Evolutionary conservation across 2,113 vertebrate genomes (phyloP), one percentile per base, ranked within the genome.

Genomic region (Chloroceryle aenea): DNA sequence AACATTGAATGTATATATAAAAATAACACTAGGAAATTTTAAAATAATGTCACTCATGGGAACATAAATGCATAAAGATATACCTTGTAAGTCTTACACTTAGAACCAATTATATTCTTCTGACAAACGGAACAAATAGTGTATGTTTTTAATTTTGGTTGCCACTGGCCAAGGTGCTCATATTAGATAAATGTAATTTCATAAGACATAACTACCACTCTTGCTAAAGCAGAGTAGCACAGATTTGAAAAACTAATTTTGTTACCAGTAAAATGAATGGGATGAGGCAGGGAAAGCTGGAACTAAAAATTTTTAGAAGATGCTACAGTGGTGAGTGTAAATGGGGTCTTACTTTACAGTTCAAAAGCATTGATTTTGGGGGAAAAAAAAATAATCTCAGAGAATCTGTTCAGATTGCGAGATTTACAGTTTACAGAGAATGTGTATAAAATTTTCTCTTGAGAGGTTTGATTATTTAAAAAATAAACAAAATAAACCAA

Each of bases 1-100:
- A 97, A 98, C 43, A 81, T 95, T 96, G 97, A 98, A 98, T 96
- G 97, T 96, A 98, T 96, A 97, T 96, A 98, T 96, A 96, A 36
- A 87, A 76, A 91, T 82, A 94, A 45, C 78, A 59, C 84, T 88
- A 95, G 98, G 97, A 98, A 98, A 92, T 87, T 94, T 96, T 97
- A 91, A 97, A 97, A 98, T 98, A 97, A 95, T 58, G 56, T 74
- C 47, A 91, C 78, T 86, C 89, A 58, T 12, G 77, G 82, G 88
- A 96, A 95, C 34, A 34, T 58, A 87, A 79, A 95, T 89, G 45
- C 86, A 71, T 91, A 64, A 88, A 95, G 75, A 91, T 52, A 47
- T 22, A 80, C 64, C 73, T 90, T 74, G n/a, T 97, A 94, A 80
- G 75, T 40, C 36, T 81, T 82, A 55, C 13, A 64, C n/a, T 85